Evolutionary conservation across 2,797 vertebrate genomes (phyloP), one percentile per base, ranked within the genome.

Genomic region (Sparidentex hasta): DNA sequence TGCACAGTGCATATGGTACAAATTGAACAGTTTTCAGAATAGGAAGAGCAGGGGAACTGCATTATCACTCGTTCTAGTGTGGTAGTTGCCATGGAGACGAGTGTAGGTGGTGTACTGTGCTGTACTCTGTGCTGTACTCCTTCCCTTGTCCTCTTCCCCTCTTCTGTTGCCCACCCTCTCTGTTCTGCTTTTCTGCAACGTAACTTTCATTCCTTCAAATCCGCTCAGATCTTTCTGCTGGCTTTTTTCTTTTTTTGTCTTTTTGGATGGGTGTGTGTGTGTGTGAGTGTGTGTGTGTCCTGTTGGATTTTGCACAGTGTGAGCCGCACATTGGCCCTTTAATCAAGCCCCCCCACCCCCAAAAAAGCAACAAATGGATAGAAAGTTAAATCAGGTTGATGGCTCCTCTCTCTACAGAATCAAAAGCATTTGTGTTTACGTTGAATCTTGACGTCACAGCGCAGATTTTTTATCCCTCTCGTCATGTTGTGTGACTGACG

Each of bases 51-150:
- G 87, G 84, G 76, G 84, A 90, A 90, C 90, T 89, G 92, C 90
- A 91, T 93, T 92, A 92, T 91, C 90, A 80, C 92, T 91, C 58
- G 74, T 88, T 94, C 92, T 92, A 87, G 90, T 93, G 91, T 92
- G 93, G 90, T 92, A 93, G 94, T 94, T 94, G 90, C 94, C 91
- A 94, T 94, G 94, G 92, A 71, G 90, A 94, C 86, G 54, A 92
- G 93, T 94, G 94, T 94, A 94, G 94, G 94, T 94, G 94, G 93
- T 94, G 93, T 92, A 86, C 90, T 83, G 89, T 91, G 91, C 91
- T 87, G 85, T 88, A 90, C 90, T 92, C 77, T 54, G 71, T 75
- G 83, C 86, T 90, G 86, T 91, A 91, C 91, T 92, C 82, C 88
- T 90, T 91, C 79, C 87, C 91, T 84, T 81, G 84, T 91, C 87